These are phyloP conservation scores for Agrotis clavis DNA, from an alignment of 2,888 invertebrate genomes.

Conservation along the genomic window DNA sequence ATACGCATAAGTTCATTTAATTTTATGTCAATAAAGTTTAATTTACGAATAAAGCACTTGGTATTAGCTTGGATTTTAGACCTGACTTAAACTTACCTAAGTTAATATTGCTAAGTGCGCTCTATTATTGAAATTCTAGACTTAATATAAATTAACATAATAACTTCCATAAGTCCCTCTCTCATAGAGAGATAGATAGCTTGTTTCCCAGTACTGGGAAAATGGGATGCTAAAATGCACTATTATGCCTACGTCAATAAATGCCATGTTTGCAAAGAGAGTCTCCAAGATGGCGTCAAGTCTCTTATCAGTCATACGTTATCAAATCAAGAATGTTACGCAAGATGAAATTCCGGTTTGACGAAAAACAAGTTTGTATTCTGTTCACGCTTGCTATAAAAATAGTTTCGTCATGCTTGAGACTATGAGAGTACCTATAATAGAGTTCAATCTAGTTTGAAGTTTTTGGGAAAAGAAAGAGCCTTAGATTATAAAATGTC, in stretches of 20 bases:
- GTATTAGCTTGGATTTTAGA: too few species aligned
- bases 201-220: too few species aligned
- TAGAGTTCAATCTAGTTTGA: neutral
- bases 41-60: too few species aligned
- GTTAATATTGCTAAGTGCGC: too few species aligned
- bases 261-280: slow-evolving; percentile 30
- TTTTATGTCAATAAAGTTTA: too few species aligned
- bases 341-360: slow-evolving; percentile 51
- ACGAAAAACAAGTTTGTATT: slow-evolving; percentile 43
- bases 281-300: slow-evolving; percentile 25
- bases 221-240: too few species aligned
- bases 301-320: slow-evolving; percentile 52
- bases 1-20: too few species aligned
- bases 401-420: slow-evolving; percentile 32
- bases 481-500: neutral
- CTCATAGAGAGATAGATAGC: too few species aligned
- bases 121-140: too few species aligned
- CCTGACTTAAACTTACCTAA: too few species aligned
- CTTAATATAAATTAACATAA: too few species aligned
- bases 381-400: slow-evolving; percentile 11
- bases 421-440: slow-evolving; percentile 5
- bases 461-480: neutral
- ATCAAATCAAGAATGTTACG: slow-evolving; percentile 57
- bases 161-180: too few species aligned
- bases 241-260: neutral